Conservation (phyloP, 2,113 vertebrate genomes). For the Elaphurus davidianus region DNA sequence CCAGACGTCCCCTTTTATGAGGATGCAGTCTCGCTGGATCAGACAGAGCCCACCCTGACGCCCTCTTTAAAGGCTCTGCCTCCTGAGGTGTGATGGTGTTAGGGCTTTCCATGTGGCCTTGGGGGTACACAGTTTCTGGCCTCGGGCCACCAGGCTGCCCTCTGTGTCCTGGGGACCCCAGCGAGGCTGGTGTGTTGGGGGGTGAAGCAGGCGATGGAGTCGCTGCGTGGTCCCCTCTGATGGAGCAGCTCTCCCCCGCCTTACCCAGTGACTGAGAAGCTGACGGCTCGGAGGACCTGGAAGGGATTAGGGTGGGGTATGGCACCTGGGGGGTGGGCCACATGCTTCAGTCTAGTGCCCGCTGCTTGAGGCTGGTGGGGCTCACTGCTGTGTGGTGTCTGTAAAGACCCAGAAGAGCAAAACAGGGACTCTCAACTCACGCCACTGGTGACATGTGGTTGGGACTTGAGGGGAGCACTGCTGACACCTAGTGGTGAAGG, state of each 20-base stretch:
- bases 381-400: neutral
- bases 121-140: neutral
- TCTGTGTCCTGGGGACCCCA: neutral
- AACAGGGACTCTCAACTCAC: too few species aligned
- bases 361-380: neutral
- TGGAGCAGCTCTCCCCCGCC: neutral
- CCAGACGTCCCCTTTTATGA: neutral
- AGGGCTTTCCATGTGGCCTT: neutral
- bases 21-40: neutral
- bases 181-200: neutral
- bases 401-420: neutral
- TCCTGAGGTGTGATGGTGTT: neutral
- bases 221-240: neutral
- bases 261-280: neutral
- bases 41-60: neutral
- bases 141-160: neutral
- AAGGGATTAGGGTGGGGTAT: rapidly evolving
- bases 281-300: rapidly evolving
- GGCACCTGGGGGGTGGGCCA: neutral
- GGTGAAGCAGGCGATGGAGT: neutral
- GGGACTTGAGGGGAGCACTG: neutral
- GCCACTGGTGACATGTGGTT: neutral
- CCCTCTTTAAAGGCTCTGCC: neutral
- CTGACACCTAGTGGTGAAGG: conserved; percentile 52
- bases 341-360: neutral